A percentile compares a stretch with the other conserved stretches of the same genome.
Conservation (phyloP, 2,888 invertebrate species). For the Ametastegia equiseti region DNA sequence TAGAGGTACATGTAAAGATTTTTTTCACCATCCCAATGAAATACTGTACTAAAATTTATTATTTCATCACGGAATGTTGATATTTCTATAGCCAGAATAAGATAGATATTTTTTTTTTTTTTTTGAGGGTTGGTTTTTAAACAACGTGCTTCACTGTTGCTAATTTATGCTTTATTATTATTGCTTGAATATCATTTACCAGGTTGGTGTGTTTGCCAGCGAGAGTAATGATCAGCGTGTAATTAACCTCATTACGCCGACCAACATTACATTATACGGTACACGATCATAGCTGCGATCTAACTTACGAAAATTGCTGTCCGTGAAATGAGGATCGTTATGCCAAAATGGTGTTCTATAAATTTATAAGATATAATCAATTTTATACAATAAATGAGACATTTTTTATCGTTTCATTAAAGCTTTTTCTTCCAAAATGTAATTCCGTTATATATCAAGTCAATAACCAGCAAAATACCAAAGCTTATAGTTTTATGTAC, state of each 20-base stretch:
- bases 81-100: too few relatives aligned
- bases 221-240: background rate
- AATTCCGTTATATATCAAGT: background rate
- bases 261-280: constrained; percentile 11
- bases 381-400: background rate
- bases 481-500: background rate
- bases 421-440: background rate
- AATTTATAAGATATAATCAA: background rate
- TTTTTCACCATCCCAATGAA: background rate
- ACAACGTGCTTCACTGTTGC: background rate
- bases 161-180: background rate
- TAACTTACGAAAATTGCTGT: background rate
- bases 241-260: constrained; percentile 28
- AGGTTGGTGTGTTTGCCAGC: background rate
- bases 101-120: too few relatives aligned
- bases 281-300: background rate
- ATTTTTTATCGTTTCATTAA: background rate
- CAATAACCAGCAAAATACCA: background rate
- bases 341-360: background rate
- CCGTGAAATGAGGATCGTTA: background rate
- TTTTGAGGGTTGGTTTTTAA: too few relatives aligned
- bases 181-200: background rate
- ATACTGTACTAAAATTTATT: too few relatives aligned
- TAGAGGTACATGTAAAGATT: background rate
- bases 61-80: too few relatives aligned